A percentile compares a stretch with the other conserved stretches of the same genome.
Conservation (phyloP, 1,140 invertebrate genomes). For the Pygmarrhopalites habei region DNA sequence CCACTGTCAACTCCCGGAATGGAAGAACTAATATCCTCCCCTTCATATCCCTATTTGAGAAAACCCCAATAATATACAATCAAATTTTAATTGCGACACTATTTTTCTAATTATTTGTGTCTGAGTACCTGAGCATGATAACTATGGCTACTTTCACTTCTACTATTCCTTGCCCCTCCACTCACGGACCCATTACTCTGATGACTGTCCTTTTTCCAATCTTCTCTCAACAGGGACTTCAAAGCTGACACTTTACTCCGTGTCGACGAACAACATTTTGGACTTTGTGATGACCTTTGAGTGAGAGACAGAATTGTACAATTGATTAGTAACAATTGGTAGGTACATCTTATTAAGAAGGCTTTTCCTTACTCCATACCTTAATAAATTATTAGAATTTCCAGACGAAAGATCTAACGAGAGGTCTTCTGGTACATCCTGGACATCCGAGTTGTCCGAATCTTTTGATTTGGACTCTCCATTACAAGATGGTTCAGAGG, state of each 20-base stretch:
- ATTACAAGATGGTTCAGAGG: conserved; percentile 28
- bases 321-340: too few species aligned
- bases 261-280: conserved; percentile 40
- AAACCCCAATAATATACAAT: too few species aligned
- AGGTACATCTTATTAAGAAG: too few species aligned
- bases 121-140: conserved; percentile 32
- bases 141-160: conserved; percentile 3
- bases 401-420: conserved; percentile 16
- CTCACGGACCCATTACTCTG: not conserved
- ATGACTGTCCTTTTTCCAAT: conserved; percentile 51
- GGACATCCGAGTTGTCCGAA: conserved; percentile 26
- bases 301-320: too few species aligned
- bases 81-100: not conserved
- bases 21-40: conserved; percentile 36
- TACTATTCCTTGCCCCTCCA: conserved; percentile 3
- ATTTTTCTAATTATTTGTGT: too few species aligned
- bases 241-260: conserved; percentile 71
- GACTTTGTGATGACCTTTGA: conserved; percentile 25
- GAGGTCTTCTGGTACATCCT: conserved; percentile 36
- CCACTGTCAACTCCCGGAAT: conserved; percentile 26
- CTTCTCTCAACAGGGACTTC: conserved; percentile 71
- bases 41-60: conserved; percentile 34
- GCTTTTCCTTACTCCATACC: too few species aligned
- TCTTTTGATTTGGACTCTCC: conserved; percentile 9
- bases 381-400: too few species aligned